Evolutionary conservation across 2,797 vertebrate species (phyloP).

Genomic region (Rhabdomys pumilio): DNA sequence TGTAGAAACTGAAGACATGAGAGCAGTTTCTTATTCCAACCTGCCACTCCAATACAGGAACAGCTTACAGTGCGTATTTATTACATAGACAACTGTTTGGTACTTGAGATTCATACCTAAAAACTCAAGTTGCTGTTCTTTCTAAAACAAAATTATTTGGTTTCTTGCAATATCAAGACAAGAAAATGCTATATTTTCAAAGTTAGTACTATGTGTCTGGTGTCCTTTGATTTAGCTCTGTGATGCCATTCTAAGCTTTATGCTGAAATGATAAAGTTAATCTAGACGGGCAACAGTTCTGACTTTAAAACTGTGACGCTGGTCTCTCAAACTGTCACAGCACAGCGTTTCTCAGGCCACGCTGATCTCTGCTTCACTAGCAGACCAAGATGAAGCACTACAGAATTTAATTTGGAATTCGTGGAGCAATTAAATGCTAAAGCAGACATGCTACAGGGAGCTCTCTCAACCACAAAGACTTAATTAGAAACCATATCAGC

Average conservation of each 20-base stretch:
- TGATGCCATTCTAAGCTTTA: slow-evolving; percentile 64
- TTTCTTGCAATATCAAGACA: neutral
- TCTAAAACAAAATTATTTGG: slow-evolving; percentile 67
- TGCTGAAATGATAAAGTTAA: slow-evolving; percentile 65
- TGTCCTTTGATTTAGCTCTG: slow-evolving; percentile 22
- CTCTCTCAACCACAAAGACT: slow-evolving; percentile 90
- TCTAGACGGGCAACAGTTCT: slow-evolving; percentile 61
- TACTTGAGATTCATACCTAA: slow-evolving; percentile 57
- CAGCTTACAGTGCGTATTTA: neutral
- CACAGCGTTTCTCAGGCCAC: slow-evolving; percentile 78
- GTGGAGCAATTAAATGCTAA: slow-evolving; percentile 92
- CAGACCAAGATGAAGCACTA: slow-evolving; percentile 90
- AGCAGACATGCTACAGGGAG: slow-evolving; percentile 89
- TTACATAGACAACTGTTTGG: neutral
- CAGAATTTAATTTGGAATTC: slow-evolving; percentile 91
- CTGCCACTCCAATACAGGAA: slow-evolving; percentile 40
- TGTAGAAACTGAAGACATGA: slow-evolving; percentile 2
- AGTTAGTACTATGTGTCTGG: neutral
- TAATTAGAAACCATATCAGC: slow-evolving; percentile 91
- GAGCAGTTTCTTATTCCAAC: slow-evolving; percentile 50
- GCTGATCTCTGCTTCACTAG: slow-evolving; percentile 88
- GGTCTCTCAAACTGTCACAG: slow-evolving; percentile 58
- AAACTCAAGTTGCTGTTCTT: slow-evolving; percentile 45
- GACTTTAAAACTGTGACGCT: slow-evolving; percentile 65
- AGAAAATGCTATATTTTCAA: slow-evolving; percentile 34